Evolutionary conservation across 2,113 vertebrate species (phyloP), one percentile per base, ranked within the genome.

Genomic region (Elaphurus davidianus): DNA sequence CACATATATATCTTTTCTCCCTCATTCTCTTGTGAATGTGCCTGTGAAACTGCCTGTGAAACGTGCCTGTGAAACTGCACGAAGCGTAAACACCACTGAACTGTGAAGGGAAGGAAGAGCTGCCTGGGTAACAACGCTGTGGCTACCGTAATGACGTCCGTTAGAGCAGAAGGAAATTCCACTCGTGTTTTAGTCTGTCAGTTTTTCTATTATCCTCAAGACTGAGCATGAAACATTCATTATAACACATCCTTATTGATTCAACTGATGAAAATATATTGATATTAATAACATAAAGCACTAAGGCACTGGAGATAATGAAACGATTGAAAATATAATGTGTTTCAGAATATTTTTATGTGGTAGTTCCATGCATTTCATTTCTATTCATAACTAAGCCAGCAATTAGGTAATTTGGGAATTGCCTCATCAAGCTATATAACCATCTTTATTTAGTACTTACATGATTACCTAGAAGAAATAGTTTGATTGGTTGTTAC

Each of bases 211-310:
- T 40, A 40, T 40, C 36, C 36, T 40, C 36, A 40, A 40, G 36
- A 40, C 36, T 40, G 36, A 40, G 36, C 36, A 40, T 40, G 36
- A 40, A 40, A 40, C 36, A 40, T 40, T 40, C 36, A 40, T 40
- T 40, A 40, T 40, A 40, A 40, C 95, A 98, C 50, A 47, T 87
- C 94, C 87, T 98, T 98, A 98, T 98, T 98, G 98, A 99, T 98
- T 98, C 96, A 97, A 87, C 95, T 88, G 98, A 98, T 98, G 93
- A 98, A 98, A 99, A 98, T 92, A 88, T 97, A 98, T 98, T 98
- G 98, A 92, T 97, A 92, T 98, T 98, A 99, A 98, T 97, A 98
- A 96, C 79, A 89, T 1, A 7, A 55, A 98, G 97, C 87, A 98
- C 97, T 97, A 98, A 97, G 97, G 94, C 95, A 47, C 84, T 92